Percentiles rank a stretch among this genome's conserved stretches.
phyloP scores from a whole-genome alignment of 2,113 vertebrate genomes.

The Perca schrenkii region DNA sequence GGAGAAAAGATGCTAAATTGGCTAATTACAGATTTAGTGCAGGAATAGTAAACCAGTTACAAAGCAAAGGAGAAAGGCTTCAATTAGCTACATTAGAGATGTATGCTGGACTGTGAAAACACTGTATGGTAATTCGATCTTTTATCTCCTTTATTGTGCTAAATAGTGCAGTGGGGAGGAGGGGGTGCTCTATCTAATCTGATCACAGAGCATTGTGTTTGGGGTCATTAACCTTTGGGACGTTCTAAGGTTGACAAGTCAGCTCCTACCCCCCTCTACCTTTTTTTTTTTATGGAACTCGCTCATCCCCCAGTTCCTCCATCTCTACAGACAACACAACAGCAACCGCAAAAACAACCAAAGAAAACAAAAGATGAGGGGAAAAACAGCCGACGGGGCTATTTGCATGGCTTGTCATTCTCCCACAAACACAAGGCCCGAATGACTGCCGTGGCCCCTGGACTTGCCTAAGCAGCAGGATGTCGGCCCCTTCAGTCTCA shows the following conservation, averaged over 20 bases:
- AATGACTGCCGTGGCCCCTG: slow-evolving; percentile 64
- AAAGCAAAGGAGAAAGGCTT: slow-evolving; percentile 69
- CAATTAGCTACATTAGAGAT: slow-evolving; percentile 73
- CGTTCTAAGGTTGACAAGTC: slow-evolving; percentile 82
- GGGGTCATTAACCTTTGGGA: slow-evolving; percentile 87
- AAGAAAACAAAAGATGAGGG: slow-evolving; percentile 71
- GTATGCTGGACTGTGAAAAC: slow-evolving; percentile 71
- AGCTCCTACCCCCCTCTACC: slow-evolving; percentile 56
- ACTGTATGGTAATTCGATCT: slow-evolving; percentile 82
- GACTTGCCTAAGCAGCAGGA: slow-evolving; percentile 72
- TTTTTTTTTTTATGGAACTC: slow-evolving; percentile 48
- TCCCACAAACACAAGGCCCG: slow-evolving; percentile 72
- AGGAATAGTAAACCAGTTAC: slow-evolving; percentile 76
- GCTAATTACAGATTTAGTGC: slow-evolving; percentile 82
- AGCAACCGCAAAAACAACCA: slow-evolving; percentile 80
- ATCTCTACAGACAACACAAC: slow-evolving; percentile 73
- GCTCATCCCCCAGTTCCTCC: slow-evolving; percentile 64
- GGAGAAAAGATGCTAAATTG: slow-evolving; percentile 68
- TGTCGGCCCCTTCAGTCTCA: slow-evolving; percentile 72
- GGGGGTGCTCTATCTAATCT: slow-evolving; percentile 84
- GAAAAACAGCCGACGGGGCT: slow-evolving; percentile 82
- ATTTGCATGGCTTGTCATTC: slow-evolving; percentile 82
- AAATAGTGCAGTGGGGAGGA: slow-evolving; percentile 79
- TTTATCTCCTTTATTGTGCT: slow-evolving; percentile 81
- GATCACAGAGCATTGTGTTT: slow-evolving; percentile 87